Evolutionary conservation across 1,140 invertebrate genomes (phyloP), one percentile per base, ranked within the genome.

Genomic region (Drosophila dunni): DNA sequence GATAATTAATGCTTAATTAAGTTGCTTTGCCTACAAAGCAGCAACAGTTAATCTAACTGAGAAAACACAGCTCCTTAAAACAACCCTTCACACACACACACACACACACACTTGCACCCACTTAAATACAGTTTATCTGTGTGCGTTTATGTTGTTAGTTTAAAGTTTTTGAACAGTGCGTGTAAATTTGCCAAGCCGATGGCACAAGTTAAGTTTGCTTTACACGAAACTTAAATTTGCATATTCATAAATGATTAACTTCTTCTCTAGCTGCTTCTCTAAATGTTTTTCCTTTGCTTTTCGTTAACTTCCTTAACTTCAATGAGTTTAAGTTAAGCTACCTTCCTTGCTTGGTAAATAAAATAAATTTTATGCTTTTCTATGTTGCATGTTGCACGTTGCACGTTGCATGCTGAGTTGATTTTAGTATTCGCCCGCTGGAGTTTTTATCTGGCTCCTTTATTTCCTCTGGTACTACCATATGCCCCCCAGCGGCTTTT

Each of bases 1-100:
- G 77, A 77, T 51, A 79, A 89, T 89, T 83, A 88, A 89, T 88
- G 76, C 76, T 83, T 88, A 89, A 88, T 88, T 88, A 89, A 80
- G 67, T 77, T 79, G 34, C 13, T 63, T 61, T 50, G 65, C 53
- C 64, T 53, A 46, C 36, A 48, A 69, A 36, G 36, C 42, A 53
- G 51, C 68, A 54, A 50, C 62, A 45, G 56, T 48, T 71, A 48
- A 57, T 63, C 67, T 51, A 51, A 11, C 24, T 13, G 20, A 51
- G 29, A 11, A 20, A 75, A 11, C 38, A 11, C 9, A 13, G 11
- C 1, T 42, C 4, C 40, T 40, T 29, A 29, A 29, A 5, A 29
- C 38, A 11, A 10, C 36, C 10, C 36, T 78, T n/a, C 51, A 70
- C 38, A 68, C 29, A 65, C 53, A 11, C 24, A 58, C 54, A 75